These are phyloP conservation scores for Microcebus tavaratra DNA, from an alignment of 2,113 vertebrate genomes.

Conservation along the genomic window DNA sequence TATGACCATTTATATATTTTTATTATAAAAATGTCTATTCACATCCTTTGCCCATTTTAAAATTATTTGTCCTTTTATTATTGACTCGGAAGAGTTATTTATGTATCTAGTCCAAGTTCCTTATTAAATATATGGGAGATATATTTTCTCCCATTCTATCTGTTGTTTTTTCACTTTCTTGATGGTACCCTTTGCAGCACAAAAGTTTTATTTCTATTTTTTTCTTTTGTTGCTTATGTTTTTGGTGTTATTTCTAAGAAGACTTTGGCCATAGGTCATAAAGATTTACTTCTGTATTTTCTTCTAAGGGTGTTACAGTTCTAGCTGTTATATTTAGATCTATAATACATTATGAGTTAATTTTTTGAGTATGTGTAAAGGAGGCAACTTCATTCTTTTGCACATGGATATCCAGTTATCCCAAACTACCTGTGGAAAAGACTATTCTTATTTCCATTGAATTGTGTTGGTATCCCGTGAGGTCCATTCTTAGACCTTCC, in stretches of 20 bases:
- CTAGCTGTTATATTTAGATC: conserved; percentile 10
- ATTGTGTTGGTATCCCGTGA: background rate
- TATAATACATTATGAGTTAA: background rate
- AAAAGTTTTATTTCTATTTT: background rate
- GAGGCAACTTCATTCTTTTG: background rate
- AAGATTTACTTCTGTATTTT: conserved; percentile 19
- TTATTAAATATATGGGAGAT: background rate
- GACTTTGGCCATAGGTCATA: background rate
- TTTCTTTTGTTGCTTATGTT: background rate
- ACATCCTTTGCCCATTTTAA: background rate
- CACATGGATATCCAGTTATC: background rate
- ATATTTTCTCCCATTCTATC: background rate
- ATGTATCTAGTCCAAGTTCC: background rate
- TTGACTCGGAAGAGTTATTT: background rate
- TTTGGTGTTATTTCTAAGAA: background rate
- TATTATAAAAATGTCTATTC: background rate
- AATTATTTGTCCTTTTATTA: conserved; percentile 24
- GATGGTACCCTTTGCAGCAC: background rate
- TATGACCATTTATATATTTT: background rate
- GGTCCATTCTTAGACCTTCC: background rate
- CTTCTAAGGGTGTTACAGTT: background rate
- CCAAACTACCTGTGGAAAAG: background rate
- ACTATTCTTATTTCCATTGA: background rate
- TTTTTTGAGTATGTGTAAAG: conserved; percentile 16
- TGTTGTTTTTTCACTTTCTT: background rate